phyloP scores from a whole-genome alignment of 2,888 invertebrate species.

The Spatulosminthurus flaviceps region DNA sequence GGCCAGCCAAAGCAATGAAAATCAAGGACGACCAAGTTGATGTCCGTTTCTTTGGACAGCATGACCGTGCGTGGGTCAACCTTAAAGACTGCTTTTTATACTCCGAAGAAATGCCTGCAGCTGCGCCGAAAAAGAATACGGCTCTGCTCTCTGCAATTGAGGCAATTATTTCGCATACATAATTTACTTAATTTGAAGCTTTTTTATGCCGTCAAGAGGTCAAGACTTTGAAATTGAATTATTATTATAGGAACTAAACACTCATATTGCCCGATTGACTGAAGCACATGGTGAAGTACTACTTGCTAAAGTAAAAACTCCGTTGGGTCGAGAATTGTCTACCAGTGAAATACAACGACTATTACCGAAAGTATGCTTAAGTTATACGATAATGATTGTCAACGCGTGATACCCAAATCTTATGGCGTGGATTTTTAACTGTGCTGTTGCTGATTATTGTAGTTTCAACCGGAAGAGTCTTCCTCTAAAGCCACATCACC shows the following conservation, averaged over 20 bases:
- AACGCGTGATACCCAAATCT: too few species aligned
- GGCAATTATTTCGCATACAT: conserved; percentile 1
- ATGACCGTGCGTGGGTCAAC: conserved; percentile 91
- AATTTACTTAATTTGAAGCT: too few species aligned
- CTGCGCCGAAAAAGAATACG: conserved; percentile 69
- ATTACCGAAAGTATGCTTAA: conserved; percentile 69
- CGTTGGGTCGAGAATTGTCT: conserved; percentile 74
- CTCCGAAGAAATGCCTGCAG: conserved; percentile 73
- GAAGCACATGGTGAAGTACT: conserved; percentile 77
- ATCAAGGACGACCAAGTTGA: conserved; percentile 76
- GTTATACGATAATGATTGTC: not conserved
- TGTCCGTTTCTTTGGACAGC: conserved; percentile 93
- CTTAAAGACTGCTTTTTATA: conserved; percentile 84
- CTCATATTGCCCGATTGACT: conserved; percentile 78
- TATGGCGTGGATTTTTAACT: too few species aligned
- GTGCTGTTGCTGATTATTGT: conserved; percentile 29
- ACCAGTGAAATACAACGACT: conserved; percentile 74
- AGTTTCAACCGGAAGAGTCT: conserved; percentile 48
- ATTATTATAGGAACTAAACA: conserved; percentile 74
- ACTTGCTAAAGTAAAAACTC: conserved; percentile 77
- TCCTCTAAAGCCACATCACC: conserved; percentile 31
- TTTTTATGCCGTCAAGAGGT: not conserved
- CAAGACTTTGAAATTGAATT: not conserved
- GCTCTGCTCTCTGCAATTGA: conserved; percentile 64
- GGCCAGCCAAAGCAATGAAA: conserved; percentile 94